Conservation (phyloP, 2,113 vertebrate genomes). For the Vicugna pacos region DNA sequence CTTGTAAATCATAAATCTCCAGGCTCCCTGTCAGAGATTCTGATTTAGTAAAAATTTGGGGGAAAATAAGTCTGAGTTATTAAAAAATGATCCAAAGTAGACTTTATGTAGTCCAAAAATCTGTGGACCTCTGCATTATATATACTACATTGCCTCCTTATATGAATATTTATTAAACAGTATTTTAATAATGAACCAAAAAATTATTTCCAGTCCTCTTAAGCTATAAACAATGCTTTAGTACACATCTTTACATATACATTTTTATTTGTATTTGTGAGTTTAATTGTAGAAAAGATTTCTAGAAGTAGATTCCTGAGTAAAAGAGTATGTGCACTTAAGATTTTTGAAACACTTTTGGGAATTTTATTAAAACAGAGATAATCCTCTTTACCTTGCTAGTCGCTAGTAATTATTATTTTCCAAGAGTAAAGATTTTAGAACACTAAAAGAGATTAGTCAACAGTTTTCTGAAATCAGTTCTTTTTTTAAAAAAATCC, state of each 20-base stretch:
- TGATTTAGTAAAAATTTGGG: background rate
- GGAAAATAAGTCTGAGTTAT: background rate
- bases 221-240: background rate
- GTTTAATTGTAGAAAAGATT: conserved; percentile 38
- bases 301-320: background rate
- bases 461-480: background rate
- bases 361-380: conserved; percentile 15
- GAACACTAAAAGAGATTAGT: background rate
- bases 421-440: background rate
- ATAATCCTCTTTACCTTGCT: background rate
- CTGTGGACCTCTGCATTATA: background rate
- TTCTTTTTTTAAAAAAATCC: background rate
- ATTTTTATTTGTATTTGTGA: conserved; percentile 7
- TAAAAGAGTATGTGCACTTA: conserved; percentile 17
- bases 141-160: background rate
- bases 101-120: background rate
- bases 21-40: background rate
- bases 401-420: background rate
- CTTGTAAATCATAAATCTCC: background rate
- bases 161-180: background rate
- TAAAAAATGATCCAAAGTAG: background rate
- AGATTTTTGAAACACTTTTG: background rate
- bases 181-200: background rate
- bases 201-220: background rate
- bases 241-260: background rate